phyloP scores from a whole-genome alignment of 2,113 vertebrate genomes.

The Epinephelus moara region DNA sequence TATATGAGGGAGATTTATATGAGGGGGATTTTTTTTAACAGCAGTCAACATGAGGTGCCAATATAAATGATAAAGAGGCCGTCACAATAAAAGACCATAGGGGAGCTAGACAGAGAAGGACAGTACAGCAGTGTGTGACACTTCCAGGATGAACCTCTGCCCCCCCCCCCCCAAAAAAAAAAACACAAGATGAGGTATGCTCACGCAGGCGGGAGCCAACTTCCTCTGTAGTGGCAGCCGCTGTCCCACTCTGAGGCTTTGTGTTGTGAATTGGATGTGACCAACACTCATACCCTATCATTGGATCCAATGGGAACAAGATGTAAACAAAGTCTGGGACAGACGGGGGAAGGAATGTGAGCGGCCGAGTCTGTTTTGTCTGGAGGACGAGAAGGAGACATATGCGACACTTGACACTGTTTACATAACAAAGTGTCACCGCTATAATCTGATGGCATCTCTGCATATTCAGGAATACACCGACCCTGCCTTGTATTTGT shows the following conservation, averaged over 20 bases:
- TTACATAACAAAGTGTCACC: constrained; percentile 79
- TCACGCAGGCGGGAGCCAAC: background rate
- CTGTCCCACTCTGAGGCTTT: constrained; percentile 33
- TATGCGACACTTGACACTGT: constrained; percentile 75
- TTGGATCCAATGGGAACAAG: constrained; percentile 68
- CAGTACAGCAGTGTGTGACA: constrained; percentile 10
- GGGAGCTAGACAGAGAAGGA: background rate
- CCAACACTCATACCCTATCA: constrained; percentile 60
- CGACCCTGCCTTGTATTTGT: constrained; percentile 26
- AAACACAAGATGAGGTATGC: constrained; percentile 30
- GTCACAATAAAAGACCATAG: background rate
- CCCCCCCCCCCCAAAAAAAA: background rate
- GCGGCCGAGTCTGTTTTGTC: constrained; percentile 72
- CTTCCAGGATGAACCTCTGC: background rate
- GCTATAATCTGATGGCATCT: constrained; percentile 58
- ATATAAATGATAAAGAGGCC: background rate
- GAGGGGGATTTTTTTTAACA: constrained; percentile 1
- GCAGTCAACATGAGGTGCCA: constrained; percentile 17
- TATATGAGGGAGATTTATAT: background rate
- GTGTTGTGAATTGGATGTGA: constrained; percentile 67
- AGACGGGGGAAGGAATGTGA: constrained; percentile 58
- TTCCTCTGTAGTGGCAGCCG: constrained; percentile 50
- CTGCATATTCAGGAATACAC: constrained; percentile 48
- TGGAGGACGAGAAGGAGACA: constrained; percentile 64
- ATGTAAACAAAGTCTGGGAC: constrained; percentile 66